Evolutionary conservation across 2,113 vertebrate genomes (phyloP).

Genomic region (Urocolius indicus): DNA sequence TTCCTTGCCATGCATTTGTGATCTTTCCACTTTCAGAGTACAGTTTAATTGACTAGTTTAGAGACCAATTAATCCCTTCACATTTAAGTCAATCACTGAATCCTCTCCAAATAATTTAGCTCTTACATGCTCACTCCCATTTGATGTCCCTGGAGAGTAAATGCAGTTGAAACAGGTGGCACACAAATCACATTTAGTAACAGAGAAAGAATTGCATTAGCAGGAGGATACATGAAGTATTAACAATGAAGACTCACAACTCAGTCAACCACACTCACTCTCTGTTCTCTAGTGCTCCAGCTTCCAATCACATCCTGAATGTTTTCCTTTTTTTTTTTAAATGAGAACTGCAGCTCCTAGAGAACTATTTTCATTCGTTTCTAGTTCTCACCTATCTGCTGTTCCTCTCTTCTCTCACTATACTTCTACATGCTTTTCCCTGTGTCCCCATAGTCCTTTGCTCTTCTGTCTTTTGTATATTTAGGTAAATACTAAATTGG

Average conservation of each 20-base stretch:
- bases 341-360: neutral
- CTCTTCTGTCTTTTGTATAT: neutral
- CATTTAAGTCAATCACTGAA: constrained; percentile 87
- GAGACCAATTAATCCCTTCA: constrained; percentile 86
- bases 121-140: constrained; percentile 61
- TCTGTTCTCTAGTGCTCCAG: neutral
- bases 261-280: neutral
- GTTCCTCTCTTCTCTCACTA: neutral
- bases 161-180: constrained; percentile 61
- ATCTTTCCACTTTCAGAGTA: constrained; percentile 82
- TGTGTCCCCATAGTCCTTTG: neutral
- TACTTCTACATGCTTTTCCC: neutral
- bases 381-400: neutral
- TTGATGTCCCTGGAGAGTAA: constrained; percentile 65
- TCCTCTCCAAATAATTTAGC: constrained; percentile 77
- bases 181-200: constrained; percentile 62
- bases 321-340: neutral
- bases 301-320: neutral
- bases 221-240: constrained; percentile 11
- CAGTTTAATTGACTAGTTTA: constrained; percentile 86
- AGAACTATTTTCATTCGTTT: neutral
- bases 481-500: neutral
- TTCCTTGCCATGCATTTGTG: constrained; percentile 80
- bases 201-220: constrained; percentile 39
- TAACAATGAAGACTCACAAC: constrained; percentile 2